Percentiles rank a stretch among this genome's conserved stretches.
These are phyloP conservation scores for Ciconia stormi DNA, from an alignment of 2,113 vertebrate species.

Conservation along the genomic window DNA sequence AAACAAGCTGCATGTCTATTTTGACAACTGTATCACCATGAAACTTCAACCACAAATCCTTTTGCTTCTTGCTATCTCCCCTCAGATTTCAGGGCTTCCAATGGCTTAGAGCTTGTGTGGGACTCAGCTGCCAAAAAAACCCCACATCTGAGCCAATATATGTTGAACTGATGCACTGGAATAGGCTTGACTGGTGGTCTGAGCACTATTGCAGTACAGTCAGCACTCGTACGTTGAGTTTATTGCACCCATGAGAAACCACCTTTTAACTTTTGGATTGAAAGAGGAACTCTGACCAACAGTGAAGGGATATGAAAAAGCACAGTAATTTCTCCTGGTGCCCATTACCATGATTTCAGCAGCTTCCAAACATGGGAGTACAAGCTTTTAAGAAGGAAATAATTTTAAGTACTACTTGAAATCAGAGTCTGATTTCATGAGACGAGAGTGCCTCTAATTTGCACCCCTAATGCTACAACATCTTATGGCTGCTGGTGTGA, in stretches of 20 bases:
- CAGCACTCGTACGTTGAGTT: accelerated
- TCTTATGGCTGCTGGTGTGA: not conserved
- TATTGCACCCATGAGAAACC: not conserved
- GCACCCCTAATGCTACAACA: not conserved
- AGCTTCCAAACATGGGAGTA: not conserved
- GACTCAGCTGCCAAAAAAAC: not conserved
- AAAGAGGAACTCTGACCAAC: not conserved
- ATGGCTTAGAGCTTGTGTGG: not conserved
- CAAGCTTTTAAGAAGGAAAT: not conserved
- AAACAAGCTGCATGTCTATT: not conserved
- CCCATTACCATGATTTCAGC: not conserved
- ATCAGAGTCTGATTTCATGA: not conserved
- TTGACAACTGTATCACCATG: not conserved
- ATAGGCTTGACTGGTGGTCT: not conserved
- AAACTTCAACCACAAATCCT: not conserved
- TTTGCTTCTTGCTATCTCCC: not conserved
- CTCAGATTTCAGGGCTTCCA: not conserved
- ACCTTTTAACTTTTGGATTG: not conserved
- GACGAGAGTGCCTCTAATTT: accelerated
- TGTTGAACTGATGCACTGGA: not conserved
- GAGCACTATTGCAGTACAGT: not conserved
- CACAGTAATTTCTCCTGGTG: not conserved
- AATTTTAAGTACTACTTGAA: not conserved
- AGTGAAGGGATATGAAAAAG: not conserved
- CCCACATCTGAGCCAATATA: not conserved